These are phyloP conservation scores for Pogonomyrmex barbatus DNA, from an alignment of 1,140 invertebrate genomes.

Conservation along the genomic window DNA sequence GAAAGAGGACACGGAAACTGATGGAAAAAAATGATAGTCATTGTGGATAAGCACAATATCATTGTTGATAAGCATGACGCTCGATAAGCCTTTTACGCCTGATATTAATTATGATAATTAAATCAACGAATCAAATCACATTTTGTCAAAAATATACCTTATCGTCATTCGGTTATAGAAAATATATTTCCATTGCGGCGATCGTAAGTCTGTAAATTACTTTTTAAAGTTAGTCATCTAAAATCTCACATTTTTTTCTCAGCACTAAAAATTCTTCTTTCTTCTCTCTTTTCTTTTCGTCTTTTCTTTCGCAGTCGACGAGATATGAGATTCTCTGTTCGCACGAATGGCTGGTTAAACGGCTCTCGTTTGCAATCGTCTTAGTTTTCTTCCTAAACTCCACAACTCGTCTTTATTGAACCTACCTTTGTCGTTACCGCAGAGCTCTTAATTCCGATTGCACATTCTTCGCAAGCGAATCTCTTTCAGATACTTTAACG, in stretches of 20 bases:
- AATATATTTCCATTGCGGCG: neutral
- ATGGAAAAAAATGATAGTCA: neutral
- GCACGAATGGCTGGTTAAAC: slow-evolving; percentile 35
- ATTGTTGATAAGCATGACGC: slow-evolving; percentile 57
- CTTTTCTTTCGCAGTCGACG: neutral
- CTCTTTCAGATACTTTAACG: slow-evolving; percentile 5
- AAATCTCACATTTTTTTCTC: neutral
- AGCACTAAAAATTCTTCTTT: neutral
- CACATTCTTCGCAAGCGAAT: slow-evolving; percentile 16
- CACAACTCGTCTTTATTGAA: slow-evolving; percentile 32
- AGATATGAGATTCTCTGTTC: slow-evolving; percentile 33
- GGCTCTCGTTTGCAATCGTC: slow-evolving; percentile 2
- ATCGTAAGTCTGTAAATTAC: slow-evolving; percentile 31
- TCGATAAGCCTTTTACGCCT: slow-evolving; percentile 57
- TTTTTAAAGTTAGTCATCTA: neutral
- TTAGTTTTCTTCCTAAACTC: slow-evolving; percentile 38
- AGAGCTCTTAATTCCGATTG: slow-evolving; percentile 36
- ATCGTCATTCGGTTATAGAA: neutral
- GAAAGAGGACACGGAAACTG: slow-evolving; percentile 8
- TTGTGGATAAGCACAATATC: slow-evolving; percentile 2
- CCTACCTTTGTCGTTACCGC: slow-evolving; percentile 2
- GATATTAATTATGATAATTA: slow-evolving; percentile 69
- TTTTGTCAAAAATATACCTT: slow-evolving; percentile 17
- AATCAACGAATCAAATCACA: neutral
- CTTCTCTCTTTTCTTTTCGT: slow-evolving; percentile 1